These are phyloP conservation scores for Nixonia krombeini DNA, from an alignment of 1,140 invertebrate species.

Conservation along the genomic window DNA sequence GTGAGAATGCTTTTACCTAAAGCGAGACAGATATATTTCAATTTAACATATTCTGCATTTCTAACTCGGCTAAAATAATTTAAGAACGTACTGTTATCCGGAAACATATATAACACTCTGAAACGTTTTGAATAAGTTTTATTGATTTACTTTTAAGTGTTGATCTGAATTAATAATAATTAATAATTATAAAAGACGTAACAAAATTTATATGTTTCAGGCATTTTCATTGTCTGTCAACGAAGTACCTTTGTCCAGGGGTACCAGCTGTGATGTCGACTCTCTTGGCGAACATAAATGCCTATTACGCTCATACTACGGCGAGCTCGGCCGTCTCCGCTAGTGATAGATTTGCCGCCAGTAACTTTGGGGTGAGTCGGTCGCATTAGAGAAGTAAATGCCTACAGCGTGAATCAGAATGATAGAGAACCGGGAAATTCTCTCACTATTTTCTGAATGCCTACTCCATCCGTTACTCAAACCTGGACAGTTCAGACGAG, in stretches of 20 bases:
- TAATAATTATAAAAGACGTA: too few species aligned
- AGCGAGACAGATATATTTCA: too few species aligned
- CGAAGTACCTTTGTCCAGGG: conserved; percentile 98
- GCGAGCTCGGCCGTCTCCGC: conserved; percentile 98
- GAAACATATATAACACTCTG: too few species aligned
- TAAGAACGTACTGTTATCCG: too few species aligned
- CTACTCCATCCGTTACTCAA: conserved; percentile 54
- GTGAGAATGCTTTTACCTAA: conserved; percentile 75
- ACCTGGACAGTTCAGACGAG: conserved; percentile 39
- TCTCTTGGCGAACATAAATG: conserved; percentile 98
- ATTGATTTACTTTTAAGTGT: too few species aligned
- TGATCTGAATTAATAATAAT: too few species aligned
- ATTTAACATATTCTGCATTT: too few species aligned
- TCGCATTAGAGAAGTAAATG: conserved; percentile 12
- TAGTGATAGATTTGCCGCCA: conserved; percentile 98
- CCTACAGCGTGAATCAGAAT: conserved; percentile 11
- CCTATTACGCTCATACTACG: conserved; percentile 99
- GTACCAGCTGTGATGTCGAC: conserved; percentile 99
- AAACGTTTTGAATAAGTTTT: too few species aligned
- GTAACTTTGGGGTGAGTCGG: conserved; percentile 95
- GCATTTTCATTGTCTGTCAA: conserved; percentile 99
- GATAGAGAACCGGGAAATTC: conserved; percentile 50
- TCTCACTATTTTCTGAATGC: conserved; percentile 53
- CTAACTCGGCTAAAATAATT: too few species aligned
- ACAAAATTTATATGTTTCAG: too few species aligned